Conservation (phyloP, 2,888 invertebrate species). For the Rhagonycha fulva region DNA sequence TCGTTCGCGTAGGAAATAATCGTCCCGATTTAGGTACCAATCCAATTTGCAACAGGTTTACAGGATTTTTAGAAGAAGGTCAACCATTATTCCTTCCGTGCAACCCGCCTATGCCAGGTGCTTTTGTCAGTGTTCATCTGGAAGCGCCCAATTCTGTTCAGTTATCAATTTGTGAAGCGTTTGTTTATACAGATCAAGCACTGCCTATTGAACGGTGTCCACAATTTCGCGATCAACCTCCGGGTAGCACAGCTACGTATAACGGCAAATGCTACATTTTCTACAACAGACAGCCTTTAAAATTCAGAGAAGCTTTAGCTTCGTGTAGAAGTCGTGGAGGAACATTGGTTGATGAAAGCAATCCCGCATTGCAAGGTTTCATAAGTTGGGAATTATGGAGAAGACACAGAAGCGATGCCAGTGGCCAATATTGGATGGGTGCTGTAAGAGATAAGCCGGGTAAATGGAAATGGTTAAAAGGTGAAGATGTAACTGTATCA, state of each 20-base stretch:
- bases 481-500: slow-evolving; percentile 85
- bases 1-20: slow-evolving; percentile 91
- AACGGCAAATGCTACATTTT: slow-evolving; percentile 95
- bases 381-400: slow-evolving; percentile 95
- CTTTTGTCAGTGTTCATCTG: slow-evolving; percentile 89
- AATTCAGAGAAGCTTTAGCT: slow-evolving; percentile 76
- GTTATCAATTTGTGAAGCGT: slow-evolving; percentile 89
- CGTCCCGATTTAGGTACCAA: slow-evolving; percentile 90
- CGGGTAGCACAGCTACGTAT: slow-evolving; percentile 90
- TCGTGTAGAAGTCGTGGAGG: slow-evolving; percentile 72
- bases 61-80: slow-evolving; percentile 84
- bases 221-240: slow-evolving; percentile 89
- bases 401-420: slow-evolving; percentile 85
- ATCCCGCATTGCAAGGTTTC: slow-evolving; percentile 91
- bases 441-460: slow-evolving; percentile 81
- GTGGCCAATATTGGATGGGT: slow-evolving; percentile 95
- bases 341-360: slow-evolving; percentile 87
- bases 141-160: slow-evolving; percentile 77
- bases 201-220: slow-evolving; percentile 91
- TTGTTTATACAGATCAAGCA: slow-evolving; percentile 92
- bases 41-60: slow-evolving; percentile 89
- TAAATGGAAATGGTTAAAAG: slow-evolving; percentile 90
- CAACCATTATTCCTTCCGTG: slow-evolving; percentile 90
- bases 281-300: slow-evolving; percentile 83
- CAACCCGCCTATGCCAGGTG: slow-evolving; percentile 94